phyloP scores from a whole-genome alignment of 2,113 vertebrate species.

The Potamarius usumacintae region DNA sequence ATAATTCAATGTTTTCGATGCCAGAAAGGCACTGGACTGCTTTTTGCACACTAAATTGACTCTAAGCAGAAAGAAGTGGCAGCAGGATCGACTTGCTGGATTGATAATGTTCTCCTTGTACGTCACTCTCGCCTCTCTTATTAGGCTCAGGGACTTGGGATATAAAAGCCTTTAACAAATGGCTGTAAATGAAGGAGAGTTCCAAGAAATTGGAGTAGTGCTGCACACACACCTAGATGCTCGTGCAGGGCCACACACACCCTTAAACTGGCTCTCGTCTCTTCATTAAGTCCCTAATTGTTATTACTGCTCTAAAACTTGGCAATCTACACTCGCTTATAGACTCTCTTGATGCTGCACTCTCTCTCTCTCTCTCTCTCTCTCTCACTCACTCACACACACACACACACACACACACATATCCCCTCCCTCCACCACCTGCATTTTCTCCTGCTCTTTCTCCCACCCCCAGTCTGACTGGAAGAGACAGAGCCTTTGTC shows the following conservation, averaged over 20 bases:
- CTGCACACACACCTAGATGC: conserved; percentile 7
- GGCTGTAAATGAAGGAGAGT: conserved; percentile 40
- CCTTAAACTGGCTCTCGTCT: neutral
- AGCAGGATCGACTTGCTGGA: conserved; percentile 29
- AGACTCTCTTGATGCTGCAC: neutral
- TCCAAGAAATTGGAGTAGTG: conserved; percentile 37
- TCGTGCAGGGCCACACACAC: neutral
- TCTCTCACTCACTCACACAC: conserved; percentile 1
- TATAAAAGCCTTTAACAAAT: conserved; percentile 53
- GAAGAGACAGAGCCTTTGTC: conserved; percentile 1
- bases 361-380: conserved; percentile 22
- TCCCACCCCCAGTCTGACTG: conserved; percentile 12
- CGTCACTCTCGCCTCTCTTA: conserved; percentile 51
- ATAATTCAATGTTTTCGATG: conserved; percentile 30
- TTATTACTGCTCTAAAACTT: conserved; percentile 31
- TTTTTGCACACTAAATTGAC: conserved; percentile 40
- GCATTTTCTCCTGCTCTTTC: conserved; percentile 22
- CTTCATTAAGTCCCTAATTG: conserved; percentile 40
- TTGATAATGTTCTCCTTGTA: conserved; percentile 47
- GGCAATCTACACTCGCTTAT: conserved; percentile 10
- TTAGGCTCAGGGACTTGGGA: conserved; percentile 36
- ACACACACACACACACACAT: neutral
- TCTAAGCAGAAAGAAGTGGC: conserved; percentile 44
- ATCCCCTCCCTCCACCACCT: conserved; percentile 40
- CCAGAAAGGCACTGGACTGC: conserved; percentile 23